Evolutionary conservation across 2,113 vertebrate species (phyloP), one percentile per base, ranked within the genome.

Genomic region (Hiodon tergisus): DNA sequence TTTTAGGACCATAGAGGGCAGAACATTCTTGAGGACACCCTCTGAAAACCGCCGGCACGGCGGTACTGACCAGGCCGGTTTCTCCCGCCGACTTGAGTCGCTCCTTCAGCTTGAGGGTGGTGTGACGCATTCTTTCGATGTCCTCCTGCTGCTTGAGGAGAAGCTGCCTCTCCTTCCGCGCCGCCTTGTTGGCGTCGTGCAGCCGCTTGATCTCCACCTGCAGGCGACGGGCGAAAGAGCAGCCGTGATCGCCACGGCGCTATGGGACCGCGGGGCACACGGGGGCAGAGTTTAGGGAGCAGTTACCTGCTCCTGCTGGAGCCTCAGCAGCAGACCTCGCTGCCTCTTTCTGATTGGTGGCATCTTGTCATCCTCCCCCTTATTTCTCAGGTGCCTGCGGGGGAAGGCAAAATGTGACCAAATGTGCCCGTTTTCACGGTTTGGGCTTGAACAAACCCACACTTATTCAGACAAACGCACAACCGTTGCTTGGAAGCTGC

Each of bases 331-430:
- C 78, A 99, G 90, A 14, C 96, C 95, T 79, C 96, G 92, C 83
- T 99, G 95, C 76, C 91, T 95, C 82, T 99, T 99, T 76, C 95
- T 91, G 68, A 99, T 93, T 4, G 97, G 96, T 2, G 97, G 97
- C 96, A 99, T 97, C 84, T 98, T 98, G 84, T 99, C 97, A 87
- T 99, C 97, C 78, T 99, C 96, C 75, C 97, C 97, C 82, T 99
- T 99, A 87, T 97, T 95, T 88, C 95, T 86, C n/a, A 99, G 89
- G 79, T 88, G 94, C 74, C 94, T 95, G 79, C 3, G 83, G 6
- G 6, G 51, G 10, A 52, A 65, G 5, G 67, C 4, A 31, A 48
- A 14, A 58, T 31, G 31, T 31, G 31, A 31, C 31, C 16, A 59
- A 48, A 58, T n/a, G 14, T 59, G 31, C 47, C 17, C 10, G 53